Conservation (phyloP, 2,888 invertebrate species). For the Sipha maydis region DNA sequence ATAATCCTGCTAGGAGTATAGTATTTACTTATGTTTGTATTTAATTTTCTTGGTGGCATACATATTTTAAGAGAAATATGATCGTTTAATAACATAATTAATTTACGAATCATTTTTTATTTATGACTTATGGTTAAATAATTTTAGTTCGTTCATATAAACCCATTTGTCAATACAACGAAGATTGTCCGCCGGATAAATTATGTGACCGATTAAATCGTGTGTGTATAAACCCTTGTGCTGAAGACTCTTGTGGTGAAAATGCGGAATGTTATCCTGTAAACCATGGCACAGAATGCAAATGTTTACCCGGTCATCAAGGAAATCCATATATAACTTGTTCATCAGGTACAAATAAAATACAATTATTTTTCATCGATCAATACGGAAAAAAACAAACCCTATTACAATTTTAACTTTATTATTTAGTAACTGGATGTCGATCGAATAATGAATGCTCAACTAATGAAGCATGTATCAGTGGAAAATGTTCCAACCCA, state of each 20-base stretch:
- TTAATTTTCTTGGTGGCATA: no score
- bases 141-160: conserved; percentile 69
- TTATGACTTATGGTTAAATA: background rate
- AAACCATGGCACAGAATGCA: conserved; percentile 81
- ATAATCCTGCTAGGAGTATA: no score
- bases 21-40: no score
- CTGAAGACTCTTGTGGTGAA: conserved; percentile 82
- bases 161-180: conserved; percentile 86
- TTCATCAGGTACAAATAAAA: conserved; percentile 70
- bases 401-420: background rate
- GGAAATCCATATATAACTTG: conserved; percentile 84
- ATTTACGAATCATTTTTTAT: no score
- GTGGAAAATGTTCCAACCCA: conserved; percentile 80
- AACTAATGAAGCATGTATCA: conserved; percentile 80
- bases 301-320: conserved; percentile 77
- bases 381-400: background rate
- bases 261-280: conserved; percentile 82
- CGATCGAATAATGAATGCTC: conserved; percentile 78
- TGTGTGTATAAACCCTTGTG: conserved; percentile 84
- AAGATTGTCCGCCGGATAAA: conserved; percentile 88
- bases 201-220: conserved; percentile 86
- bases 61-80: no score
- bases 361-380: background rate
- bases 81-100: no score
- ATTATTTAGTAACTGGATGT: conserved; percentile 75